These are phyloP conservation scores for Erythrocebus patas DNA, from an alignment of 2,113 vertebrate genomes.

Conservation along the genomic window DNA sequence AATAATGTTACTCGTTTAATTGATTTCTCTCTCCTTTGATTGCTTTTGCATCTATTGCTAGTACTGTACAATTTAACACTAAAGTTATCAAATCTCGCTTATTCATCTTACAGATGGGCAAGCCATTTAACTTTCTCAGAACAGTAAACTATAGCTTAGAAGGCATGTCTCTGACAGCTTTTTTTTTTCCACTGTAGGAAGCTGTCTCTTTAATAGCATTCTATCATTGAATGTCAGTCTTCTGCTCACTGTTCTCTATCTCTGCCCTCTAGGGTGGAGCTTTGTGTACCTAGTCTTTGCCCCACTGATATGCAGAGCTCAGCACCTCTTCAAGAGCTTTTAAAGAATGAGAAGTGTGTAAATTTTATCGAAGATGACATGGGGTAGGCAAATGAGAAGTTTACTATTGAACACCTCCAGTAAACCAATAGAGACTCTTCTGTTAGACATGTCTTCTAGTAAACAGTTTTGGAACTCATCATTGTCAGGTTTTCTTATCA, in stretches of 20 bases:
- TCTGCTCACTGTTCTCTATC: neutral
- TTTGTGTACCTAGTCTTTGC: neutral
- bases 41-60: neutral
- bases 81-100: neutral
- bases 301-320: neutral
- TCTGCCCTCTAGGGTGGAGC: neutral
- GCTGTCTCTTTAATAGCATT: neutral
- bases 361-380: neutral
- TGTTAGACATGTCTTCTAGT: neutral
- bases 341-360: neutral
- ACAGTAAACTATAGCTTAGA: neutral
- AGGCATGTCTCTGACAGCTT: neutral
- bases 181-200: neutral
- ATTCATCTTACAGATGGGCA: neutral
- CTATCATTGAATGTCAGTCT: too few relatives aligned
- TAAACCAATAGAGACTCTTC: neutral
- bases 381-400: neutral
- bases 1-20: neutral
- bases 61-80: neutral
- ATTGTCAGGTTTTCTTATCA: neutral
- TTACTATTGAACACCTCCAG: neutral
- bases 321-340: neutral
- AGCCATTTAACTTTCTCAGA: neutral
- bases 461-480: neutral
- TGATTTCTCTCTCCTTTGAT: neutral